Percentiles rank a stretch among this genome's conserved stretches.
These are phyloP conservation scores for Indicator maculatus DNA, from an alignment of 2,113 vertebrate genomes.

Conservation along the genomic window DNA sequence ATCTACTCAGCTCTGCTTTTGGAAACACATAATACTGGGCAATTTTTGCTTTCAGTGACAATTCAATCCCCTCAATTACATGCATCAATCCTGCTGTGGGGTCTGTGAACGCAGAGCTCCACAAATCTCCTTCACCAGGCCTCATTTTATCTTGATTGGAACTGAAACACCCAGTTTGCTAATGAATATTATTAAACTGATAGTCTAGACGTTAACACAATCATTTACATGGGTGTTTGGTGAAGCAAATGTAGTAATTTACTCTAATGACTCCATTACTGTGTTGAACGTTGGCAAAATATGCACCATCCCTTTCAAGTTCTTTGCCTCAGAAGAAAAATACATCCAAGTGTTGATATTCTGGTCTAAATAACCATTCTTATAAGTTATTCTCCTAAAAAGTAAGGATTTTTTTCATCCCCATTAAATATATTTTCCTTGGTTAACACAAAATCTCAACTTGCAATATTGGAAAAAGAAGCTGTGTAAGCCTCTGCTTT, in stretches of 20 bases:
- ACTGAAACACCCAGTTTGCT: neutral
- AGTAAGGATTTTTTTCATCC: neutral
- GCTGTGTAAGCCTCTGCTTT: neutral
- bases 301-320: neutral
- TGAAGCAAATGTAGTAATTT: conserved; percentile 49
- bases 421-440: conserved; percentile 34
- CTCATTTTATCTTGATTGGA: neutral
- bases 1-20: neutral
- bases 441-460: conserved; percentile 41
- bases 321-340: conserved; percentile 43
- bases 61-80: neutral
- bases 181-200: conserved; percentile 23
- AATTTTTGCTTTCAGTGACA: neutral
- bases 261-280: conserved; percentile 36
- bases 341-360: conserved; percentile 23
- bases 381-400: conserved; percentile 30
- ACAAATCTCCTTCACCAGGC: neutral
- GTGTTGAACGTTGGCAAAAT: neutral
- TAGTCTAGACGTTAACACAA: conserved; percentile 12
- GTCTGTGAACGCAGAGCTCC: neutral
- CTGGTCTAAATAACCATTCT: conserved; percentile 29
- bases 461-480: conserved; percentile 43
- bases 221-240: conserved; percentile 29
- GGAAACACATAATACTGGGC: neutral
- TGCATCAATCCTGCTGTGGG: neutral